Evolutionary conservation across 1,140 invertebrate species (phyloP), one percentile per base, ranked within the genome.

Genomic region (Ectropis grisescens): DNA sequence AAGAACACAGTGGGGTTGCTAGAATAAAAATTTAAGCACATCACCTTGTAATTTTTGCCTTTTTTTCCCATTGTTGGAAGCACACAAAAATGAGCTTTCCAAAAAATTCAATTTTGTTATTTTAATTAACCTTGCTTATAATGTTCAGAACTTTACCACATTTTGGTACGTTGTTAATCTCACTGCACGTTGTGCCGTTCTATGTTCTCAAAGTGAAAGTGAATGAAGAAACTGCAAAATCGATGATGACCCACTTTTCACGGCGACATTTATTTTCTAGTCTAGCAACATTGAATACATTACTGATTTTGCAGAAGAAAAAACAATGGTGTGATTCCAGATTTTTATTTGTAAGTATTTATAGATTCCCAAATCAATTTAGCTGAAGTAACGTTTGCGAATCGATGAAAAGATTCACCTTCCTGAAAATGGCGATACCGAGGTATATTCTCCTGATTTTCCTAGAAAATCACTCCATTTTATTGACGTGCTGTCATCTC

Each of bases 291-390:
- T 56, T 49, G 52, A 51, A 59, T 59, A 66, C 74, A 19, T 50
- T 58, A 66, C 74, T 74, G 69, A 79, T 76, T 76, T 69, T 76
- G 74, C 69, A 72, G 74, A 70, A 76, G 78, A 82, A 82, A 82
- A 81, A 81, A 82, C 79, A 82, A 81, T 82, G 79, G 79, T 82
- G 79, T 82, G 68, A 81, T 82, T 81, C 79, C 72, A 80, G 75
- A 79, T 78, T 82, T 79, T 81, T 79, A 79, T 79, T 80, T 80
- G 79, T 82, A 82, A 82, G 79, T 82, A 82, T 80, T 82, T 75
- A 78, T 78, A 76, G 79, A 82, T 69, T 75, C 55, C 57, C 62
- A 68, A 70, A 71, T 68, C 59, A 70, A 61, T 78, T 64, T 60
- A 57, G 58, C 47, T 58, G 58, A 70, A 58, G 57, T 62, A 68